Evolutionary conservation across 2,888 invertebrate species (phyloP), one percentile per base, ranked within the genome.

Genomic region (Eristalinus sepulchralis): DNA sequence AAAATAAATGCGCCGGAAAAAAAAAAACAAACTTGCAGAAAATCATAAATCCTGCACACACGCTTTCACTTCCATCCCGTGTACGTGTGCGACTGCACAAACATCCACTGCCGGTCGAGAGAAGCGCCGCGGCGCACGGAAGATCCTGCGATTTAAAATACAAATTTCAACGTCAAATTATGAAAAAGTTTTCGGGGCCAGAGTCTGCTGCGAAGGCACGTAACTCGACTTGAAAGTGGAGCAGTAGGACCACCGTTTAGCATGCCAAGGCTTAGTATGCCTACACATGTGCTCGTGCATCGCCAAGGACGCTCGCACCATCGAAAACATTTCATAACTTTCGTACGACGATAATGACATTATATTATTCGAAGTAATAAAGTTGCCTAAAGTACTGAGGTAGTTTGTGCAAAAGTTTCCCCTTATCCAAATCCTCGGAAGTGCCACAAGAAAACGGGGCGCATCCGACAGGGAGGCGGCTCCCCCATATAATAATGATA

Each of bases 361-460:
- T 81, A 81, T 81, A 67, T 84, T 81, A 68, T 81, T 81, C 67
- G 76, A 80, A 81, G 84, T 81, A 81, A 84, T 84, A 84, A 81
- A 84, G 76, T 84, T 84, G 62, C 76, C 71, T 57, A 71, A 76
- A 76, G 84, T 76, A 84, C 75, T 68, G 76, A 68, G 76, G 76
- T 84, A 81, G 80, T 81, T 77, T 81, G 81, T 33, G 31, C 47
- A 59, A 81, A 84, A 84, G 60, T 84, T 84, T 39, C 75, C 57
- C 72, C 11, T 81, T 76, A 81, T 84, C 81, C 63, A 66, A 80
- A 81, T 76, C 79, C 73, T 83, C 71, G 31, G 53, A 53, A 62
- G 55, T 33, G 31, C 36, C n/a, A 22, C 39, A 60, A 66, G 31
- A 55, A 57, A 39, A 70, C 9, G 31, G 47, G 17, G 22, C n/a